Percentiles rank a stretch among this genome's conserved stretches.
Conservation (phyloP, 2,888 invertebrate species). For the Melanostoma mellinum region DNA sequence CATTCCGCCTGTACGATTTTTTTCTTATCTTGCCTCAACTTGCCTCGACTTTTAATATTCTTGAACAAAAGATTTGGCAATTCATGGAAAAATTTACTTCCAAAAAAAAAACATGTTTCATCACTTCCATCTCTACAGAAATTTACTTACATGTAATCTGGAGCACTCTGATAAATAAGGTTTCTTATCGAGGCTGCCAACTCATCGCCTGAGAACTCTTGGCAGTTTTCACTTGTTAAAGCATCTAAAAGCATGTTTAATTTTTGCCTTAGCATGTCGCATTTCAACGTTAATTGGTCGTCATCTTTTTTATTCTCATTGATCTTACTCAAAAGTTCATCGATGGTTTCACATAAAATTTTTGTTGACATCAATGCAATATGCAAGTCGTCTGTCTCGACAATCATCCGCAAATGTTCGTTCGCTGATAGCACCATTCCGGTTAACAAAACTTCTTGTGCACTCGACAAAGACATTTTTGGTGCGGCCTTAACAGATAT, state of each 20-base stretch:
- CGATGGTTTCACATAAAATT: constrained; percentile 90
- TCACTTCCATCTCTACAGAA: neutral
- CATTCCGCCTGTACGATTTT: too few species aligned
- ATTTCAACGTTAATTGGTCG: constrained; percentile 86
- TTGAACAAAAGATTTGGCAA: too few species aligned
- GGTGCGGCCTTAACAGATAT: constrained; percentile 84
- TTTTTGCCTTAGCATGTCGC: constrained; percentile 88
- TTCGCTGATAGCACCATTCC: constrained; percentile 91
- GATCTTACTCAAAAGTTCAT: constrained; percentile 87
- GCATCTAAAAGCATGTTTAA: constrained; percentile 88
- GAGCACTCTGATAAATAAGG: constrained; percentile 77
- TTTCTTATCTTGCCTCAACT: too few species aligned
- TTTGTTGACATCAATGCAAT: constrained; percentile 89
- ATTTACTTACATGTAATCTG: constrained; percentile 64
- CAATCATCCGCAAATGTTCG: constrained; percentile 91
- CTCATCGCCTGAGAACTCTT: constrained; percentile 80
- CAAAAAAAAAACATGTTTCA: neutral
- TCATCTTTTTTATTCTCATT: constrained; percentile 85
- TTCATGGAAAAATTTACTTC: too few species aligned
- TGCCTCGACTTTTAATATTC: too few species aligned
- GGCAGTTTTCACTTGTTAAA: constrained; percentile 86
- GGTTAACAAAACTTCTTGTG: constrained; percentile 83
- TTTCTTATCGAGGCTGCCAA: constrained; percentile 78
- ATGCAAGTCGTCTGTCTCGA: constrained; percentile 90
- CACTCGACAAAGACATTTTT: constrained; percentile 82